Conservation (phyloP, 2,113 vertebrate species). For the Microtus ochrogaster region DNA sequence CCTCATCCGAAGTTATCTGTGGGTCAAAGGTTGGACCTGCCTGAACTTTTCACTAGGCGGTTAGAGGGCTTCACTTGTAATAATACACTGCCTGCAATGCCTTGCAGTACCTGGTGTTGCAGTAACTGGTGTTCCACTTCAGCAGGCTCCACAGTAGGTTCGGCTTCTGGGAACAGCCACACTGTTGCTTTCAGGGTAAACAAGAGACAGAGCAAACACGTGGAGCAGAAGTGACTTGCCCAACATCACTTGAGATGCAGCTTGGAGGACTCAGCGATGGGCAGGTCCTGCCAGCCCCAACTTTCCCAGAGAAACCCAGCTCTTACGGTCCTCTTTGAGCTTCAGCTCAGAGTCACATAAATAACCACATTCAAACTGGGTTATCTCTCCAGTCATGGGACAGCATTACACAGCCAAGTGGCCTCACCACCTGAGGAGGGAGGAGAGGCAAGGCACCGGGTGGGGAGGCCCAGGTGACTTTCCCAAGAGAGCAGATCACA, state of each 20-base stretch:
- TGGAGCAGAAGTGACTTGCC: neutral
- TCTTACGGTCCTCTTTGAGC: neutral
- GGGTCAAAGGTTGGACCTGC: neutral
- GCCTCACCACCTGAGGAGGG: neutral
- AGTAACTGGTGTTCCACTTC: neutral
- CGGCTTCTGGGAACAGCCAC: neutral
- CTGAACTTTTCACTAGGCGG: conserved; percentile 3
- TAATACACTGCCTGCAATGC: neutral
- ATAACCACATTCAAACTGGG: neutral
- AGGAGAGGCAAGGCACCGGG: neutral
- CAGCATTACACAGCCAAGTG: neutral
- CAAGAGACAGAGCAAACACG: conserved; percentile 11
- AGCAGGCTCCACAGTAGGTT: neutral
- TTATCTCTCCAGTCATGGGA: neutral
- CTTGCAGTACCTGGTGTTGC: neutral
- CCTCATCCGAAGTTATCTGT: neutral
- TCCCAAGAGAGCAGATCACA: neutral
- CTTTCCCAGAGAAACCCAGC: neutral
- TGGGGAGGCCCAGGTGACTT: neutral
- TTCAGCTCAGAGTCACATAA: neutral
- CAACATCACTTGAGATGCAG: neutral
- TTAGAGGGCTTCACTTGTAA: conserved; percentile 18
- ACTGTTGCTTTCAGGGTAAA: neutral
- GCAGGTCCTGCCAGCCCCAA: neutral
- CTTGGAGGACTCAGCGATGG: neutral